Evolutionary conservation across 2,888 invertebrate species (phyloP).

Genomic region (Sinodicranocentrus sp.): DNA sequence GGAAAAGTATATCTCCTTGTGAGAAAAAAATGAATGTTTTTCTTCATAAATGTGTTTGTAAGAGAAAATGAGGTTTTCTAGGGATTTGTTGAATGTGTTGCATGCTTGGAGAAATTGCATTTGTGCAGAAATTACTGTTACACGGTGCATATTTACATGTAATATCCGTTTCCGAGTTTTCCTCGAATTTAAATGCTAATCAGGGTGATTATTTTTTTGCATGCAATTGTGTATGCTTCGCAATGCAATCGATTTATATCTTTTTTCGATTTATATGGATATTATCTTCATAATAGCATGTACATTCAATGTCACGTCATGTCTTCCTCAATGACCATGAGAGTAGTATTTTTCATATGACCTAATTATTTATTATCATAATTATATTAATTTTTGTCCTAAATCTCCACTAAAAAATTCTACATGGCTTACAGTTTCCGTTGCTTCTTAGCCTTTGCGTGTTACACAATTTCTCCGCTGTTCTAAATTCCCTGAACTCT

Average conservation of each 20-base stretch:
- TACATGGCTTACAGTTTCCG: not conserved
- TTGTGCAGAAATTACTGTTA: too few species aligned
- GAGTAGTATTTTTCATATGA: too few species aligned
- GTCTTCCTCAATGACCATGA: too few species aligned
- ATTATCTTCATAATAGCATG: not conserved
- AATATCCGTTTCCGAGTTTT: slow-evolving; percentile 36
- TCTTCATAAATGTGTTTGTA: too few species aligned
- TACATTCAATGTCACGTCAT: not conserved
- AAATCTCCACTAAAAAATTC: not conserved
- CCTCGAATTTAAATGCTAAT: slow-evolving; percentile 14
- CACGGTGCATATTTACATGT: slow-evolving; percentile 9
- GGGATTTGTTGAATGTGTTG: too few species aligned
- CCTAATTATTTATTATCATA: slow-evolving; percentile 5
- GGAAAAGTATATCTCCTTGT: too few species aligned
- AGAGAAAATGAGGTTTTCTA: too few species aligned
- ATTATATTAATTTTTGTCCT: not conserved
- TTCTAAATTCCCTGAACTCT: not conserved
- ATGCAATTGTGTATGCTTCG: not conserved
- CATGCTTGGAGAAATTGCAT: too few species aligned
- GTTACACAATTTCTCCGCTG: not conserved
- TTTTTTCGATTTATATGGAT: not conserved
- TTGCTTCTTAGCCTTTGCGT: not conserved
- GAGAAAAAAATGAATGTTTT: too few species aligned
- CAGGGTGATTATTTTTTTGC: slow-evolving; percentile 8
- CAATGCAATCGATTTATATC: not conserved